Base-by-base conservation (phyloP, 2,888 invertebrate species). In the Drosophila tanythrix region DNA sequence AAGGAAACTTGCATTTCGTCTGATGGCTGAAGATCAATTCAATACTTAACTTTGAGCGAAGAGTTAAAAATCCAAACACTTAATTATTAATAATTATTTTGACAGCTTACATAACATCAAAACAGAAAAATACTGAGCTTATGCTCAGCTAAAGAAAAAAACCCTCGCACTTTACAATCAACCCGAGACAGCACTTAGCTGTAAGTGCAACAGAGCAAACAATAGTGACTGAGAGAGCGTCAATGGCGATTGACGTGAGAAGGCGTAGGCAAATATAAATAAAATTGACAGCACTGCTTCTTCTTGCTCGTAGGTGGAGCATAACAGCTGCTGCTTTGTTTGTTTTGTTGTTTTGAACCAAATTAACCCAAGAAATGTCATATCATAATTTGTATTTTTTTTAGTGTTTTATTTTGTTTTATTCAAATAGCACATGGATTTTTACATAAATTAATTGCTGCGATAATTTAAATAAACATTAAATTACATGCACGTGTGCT, bases 391-490 rank as follows among this genome's bases (percentile, higher is more conserved):
- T 56, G 25, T 52, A 55, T 69, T 60, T 79, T 61, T 65, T 57
- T 31, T 36, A 67, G 43, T 43, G 52, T 52, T 66, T 61, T 61
- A 65, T 52, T 83, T 72, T 52, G 62, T 76, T 65, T 88, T 70
- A 81, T 81, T 86, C 72, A 88, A 85, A 83, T 89, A 88, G 83
- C 85, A 83, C 87, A 83, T 70, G 71, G 73, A 82, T 69, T 72
- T 76, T 76, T 55, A 81, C 86, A 89, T 88, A 85, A 89, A 89
- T 89, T 81, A 85, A 81, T 74, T 70, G 79, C 76, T 74, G 69
- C 64, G 71, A 82, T 72, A 76, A 89, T 84, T 87, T 82, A 89
- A 84, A 69, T 89, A 89, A 76, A 70, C 3, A 76, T 64, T 60
- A 82, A 81, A 70, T 60, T 63, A 79, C 25, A 69, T 74, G 66